Evolutionary conservation across 2,797 vertebrate genomes (phyloP), one percentile per base, ranked within the genome.

Genomic region (Streptopelia turtur): DNA sequence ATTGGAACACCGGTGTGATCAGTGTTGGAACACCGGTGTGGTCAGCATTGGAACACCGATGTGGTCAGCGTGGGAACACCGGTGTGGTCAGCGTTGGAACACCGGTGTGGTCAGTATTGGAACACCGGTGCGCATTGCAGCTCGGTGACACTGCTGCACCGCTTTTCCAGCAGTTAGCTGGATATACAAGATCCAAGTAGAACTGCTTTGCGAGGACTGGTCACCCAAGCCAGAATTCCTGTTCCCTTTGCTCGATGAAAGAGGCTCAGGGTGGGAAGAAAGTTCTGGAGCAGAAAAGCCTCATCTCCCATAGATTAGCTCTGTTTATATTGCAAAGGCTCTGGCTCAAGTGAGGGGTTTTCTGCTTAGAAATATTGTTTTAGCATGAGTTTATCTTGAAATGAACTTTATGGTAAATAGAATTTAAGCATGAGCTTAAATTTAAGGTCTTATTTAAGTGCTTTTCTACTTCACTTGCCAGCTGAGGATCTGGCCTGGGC

Each of bases 381-480:
- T 74, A 94, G 75, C 49, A 22, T 50, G 74, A 95, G 76, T 91
- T 94, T 94, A 53, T 94, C 90, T 95, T 59, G 63, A 94, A 92
- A 92, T 87, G 63, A 95, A 95, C 83, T 63, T 80, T 43, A 75
- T 37, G 71, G 87, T 83, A 94, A 95, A 95, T 81, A 92, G 89
- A 89, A 87, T 71, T 92, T 80, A 89, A 89, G 75, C 75, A 57
- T 1, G 28, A 92, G 84, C 89, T 94, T 96, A 93, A 94, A 92
- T 85, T 53, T 92, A 93, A 95, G 87, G 81, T 95, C 95, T 96
- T 94, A 64, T 39, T 96, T 97, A 96, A 96, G 89, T 95, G 89
- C 84, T 94, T 94, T 89, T 78, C 89, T 92, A 12, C 75, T 77
- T 71, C 41, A 56, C 41, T 90, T 89, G 93, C 87, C 93, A 96